Percentiles rank a stretch among this genome's conserved stretches.
phyloP scores from a whole-genome alignment of 2,888 invertebrate species.

The Stegana nigrithorax region DNA sequence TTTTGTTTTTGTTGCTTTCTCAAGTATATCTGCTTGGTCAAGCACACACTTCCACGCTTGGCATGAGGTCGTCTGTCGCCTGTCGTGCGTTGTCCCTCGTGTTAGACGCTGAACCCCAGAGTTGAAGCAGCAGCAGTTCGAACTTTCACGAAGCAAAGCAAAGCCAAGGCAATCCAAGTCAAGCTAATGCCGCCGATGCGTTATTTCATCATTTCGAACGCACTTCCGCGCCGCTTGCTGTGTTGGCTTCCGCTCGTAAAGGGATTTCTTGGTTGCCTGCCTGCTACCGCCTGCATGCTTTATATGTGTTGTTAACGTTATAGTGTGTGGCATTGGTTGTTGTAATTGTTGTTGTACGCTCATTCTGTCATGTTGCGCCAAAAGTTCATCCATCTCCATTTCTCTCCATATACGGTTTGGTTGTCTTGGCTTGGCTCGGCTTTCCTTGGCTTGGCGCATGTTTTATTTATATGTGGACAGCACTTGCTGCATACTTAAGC shows the following conservation, averaged over 20 bases:
- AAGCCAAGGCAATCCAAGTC: constrained; percentile 11
- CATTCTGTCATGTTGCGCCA: constrained; percentile 62
- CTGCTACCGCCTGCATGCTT: too few relatives aligned
- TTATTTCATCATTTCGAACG: constrained; percentile 57
- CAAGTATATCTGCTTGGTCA: constrained; percentile 55
- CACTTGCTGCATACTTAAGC: constrained; percentile 25
- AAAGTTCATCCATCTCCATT: constrained; percentile 60
- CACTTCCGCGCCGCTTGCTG: constrained; percentile 45
- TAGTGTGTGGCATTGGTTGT: background rate
- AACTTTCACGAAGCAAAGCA: too few relatives aligned
- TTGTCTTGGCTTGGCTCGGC: too few relatives aligned
- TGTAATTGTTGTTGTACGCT: too few relatives aligned
- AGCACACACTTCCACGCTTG: constrained; percentile 40
- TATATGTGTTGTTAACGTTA: too few relatives aligned
- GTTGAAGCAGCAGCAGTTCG: too few relatives aligned
- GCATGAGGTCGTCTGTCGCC: too few relatives aligned
- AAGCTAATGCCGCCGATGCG: constrained; percentile 3
- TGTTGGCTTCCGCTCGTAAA: constrained; percentile 45
- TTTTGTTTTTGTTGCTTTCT: constrained; percentile 17
- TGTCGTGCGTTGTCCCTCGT: too few relatives aligned
- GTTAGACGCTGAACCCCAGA: too few relatives aligned
- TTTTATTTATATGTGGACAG: constrained; percentile 61
- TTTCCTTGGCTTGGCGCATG: constrained; percentile 46
- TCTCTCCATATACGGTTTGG: too few relatives aligned
- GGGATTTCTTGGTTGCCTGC: constrained; percentile 42